phyloP scores from a whole-genome alignment of 2,797 vertebrate genomes.

The Amblyopsis hoosieri region DNA sequence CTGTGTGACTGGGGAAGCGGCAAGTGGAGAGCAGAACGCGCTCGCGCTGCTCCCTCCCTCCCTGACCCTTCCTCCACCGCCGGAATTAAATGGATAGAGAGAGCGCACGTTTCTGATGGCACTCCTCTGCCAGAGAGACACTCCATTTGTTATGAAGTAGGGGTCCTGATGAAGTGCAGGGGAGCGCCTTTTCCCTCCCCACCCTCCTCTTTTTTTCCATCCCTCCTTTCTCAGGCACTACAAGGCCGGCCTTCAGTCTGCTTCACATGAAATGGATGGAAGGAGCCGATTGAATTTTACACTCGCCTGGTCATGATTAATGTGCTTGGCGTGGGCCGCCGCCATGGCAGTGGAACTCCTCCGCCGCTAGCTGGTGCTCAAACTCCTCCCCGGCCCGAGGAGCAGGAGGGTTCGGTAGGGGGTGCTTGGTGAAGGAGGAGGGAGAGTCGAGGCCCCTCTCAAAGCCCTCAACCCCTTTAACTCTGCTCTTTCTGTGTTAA shows the following conservation, averaged over 20 bases:
- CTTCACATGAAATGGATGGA: conserved; percentile 94
- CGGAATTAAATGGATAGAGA: conserved; percentile 93
- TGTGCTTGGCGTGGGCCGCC: conserved; percentile 70
- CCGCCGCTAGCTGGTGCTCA: conserved; percentile 75
- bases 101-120: conserved; percentile 89
- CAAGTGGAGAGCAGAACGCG: conserved; percentile 84
- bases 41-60: conserved; percentile 87
- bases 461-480: conserved; percentile 60
- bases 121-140: conserved; percentile 92
- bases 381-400: conserved; percentile 60
- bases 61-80: conserved; percentile 88
- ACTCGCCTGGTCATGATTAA: conserved; percentile 94
- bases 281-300: conserved; percentile 98
- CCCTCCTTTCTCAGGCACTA: conserved; percentile 85
- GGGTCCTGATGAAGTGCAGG: conserved; percentile 95
- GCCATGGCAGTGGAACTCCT: conserved; percentile 44
- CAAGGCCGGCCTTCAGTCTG: conserved; percentile 96
- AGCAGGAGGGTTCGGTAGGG: conserved; percentile 20
- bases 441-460: conserved; percentile 40
- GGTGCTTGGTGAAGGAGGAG: conserved; percentile 40
- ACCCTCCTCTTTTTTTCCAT: conserved; percentile 50
- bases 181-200: conserved; percentile 76
- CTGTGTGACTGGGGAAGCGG: conserved; percentile 89
- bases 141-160: conserved; percentile 93
- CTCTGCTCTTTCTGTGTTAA: conserved; percentile 65